Conservation (phyloP, 2,888 invertebrate species). For the Lymantria monacha region DNA sequence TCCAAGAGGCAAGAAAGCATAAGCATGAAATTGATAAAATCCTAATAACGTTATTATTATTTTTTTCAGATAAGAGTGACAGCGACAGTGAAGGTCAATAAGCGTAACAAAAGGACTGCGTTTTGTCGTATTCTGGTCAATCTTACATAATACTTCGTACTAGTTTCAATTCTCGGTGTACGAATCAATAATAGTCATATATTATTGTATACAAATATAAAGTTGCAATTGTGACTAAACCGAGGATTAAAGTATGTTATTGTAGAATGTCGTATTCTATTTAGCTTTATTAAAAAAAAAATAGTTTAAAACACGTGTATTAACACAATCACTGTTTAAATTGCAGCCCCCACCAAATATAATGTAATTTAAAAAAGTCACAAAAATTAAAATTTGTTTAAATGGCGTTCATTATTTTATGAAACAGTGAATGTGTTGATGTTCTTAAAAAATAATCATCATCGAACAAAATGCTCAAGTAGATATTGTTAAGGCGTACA, state of each 20-base stretch:
- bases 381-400: conserved; percentile 36
- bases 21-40: conserved; percentile 17
- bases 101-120: conserved; percentile 60
- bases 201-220: conserved; percentile 21
- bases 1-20: too few relatives aligned
- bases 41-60: conserved; percentile 28
- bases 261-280: conserved; percentile 65
- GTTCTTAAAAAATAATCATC: conserved; percentile 55
- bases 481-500: conserved; percentile 68
- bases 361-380: conserved; percentile 40
- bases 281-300: conserved; percentile 64
- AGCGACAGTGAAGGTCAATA: conserved; percentile 97
- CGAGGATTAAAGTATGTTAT: conserved; percentile 34
- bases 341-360: conserved; percentile 72
- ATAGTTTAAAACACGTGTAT: conserved; percentile 61
- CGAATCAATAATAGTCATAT: conserved; percentile 20
- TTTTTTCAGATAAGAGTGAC: conserved; percentile 93
- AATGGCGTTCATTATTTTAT: conserved; percentile 28
- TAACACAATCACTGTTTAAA: conserved; percentile 81
- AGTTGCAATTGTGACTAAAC: conserved; percentile 16
- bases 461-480: conserved; percentile 75
- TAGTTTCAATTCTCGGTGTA: conserved; percentile 67
- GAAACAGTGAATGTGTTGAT: conserved; percentile 82
- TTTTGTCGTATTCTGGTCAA: conserved; percentile 80
- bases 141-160: conserved; percentile 73